Base-by-base conservation (phyloP, 2,888 invertebrate species). In the Drosophila dives region DNA sequence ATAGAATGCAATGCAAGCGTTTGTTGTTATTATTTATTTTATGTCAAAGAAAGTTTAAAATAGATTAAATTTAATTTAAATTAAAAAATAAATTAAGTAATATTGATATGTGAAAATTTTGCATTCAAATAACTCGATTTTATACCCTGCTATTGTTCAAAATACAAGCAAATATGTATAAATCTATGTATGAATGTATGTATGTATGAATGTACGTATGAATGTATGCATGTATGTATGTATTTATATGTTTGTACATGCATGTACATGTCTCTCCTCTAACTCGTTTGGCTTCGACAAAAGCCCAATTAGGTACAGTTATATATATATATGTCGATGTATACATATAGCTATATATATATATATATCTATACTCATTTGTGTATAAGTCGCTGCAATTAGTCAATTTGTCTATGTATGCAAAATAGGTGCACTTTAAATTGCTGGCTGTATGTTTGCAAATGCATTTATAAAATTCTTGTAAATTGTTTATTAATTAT, bases 301-400 rank as follows among this genome's bases (percentile, higher is more conserved):
- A 58, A 48, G 23, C 45, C 45, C 58, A 58, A 48, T 48, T 58
- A 32, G n/a, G 10, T 23, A 32, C 42, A 42, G 20, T 17, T 38
- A 7, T n/a, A 26, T 29, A 8, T 29, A 8, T 29, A 29, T 29
- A 29, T 29, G 29, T 29, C 29, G 29, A 29, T 29, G 29, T 29
- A 6, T 5, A 5, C 26, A 26, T 26, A 26, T 4, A 26, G 26
- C 5, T 20, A 23, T 10, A 20, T 34, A 42, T 7, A 42, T 42
- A 50, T 2, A 17, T 61, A 51, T 3, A 5, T 3, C 5, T 49
- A 29, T 36, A 4, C 36, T 11, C 15, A 48, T 26, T 4, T 29
- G 23, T 40, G 38, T 38, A 20, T 59, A 50, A 32, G 34, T 32
- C 26, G 40, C 51, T 55, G 48, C 73, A 74, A 67, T 64, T 61